Percentiles rank a stretch among this genome's conserved stretches.
Conservation (phyloP, 2,888 invertebrate species). For the Nomada ferruginata region DNA sequence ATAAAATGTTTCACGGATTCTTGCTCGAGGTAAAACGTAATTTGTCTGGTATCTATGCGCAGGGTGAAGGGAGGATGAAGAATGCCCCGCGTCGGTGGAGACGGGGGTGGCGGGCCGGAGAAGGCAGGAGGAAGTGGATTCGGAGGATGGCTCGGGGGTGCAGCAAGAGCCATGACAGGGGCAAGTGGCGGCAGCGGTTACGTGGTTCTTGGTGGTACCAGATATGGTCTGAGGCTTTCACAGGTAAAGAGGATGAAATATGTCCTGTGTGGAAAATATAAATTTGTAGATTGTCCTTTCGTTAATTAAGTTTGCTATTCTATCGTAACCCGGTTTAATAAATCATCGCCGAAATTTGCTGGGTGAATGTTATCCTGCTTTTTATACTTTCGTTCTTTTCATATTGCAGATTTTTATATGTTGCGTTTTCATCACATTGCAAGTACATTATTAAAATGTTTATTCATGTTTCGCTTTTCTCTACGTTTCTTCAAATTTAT, state of each 20-base stretch:
- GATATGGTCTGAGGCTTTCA: constrained; percentile 88
- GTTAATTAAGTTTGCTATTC: neutral
- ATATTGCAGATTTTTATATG: no score
- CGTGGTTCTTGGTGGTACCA: constrained; percentile 89
- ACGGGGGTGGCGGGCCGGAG: constrained; percentile 80
- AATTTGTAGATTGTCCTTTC: neutral
- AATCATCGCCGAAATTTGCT: neutral
- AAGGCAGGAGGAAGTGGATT: constrained; percentile 72
- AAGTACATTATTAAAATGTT: no score
- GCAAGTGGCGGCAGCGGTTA: constrained; percentile 82
- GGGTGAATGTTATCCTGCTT: neutral
- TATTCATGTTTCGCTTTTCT: no score
- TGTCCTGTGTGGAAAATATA: neutral
- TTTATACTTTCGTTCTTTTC: neutral
- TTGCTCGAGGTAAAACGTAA: neutral
- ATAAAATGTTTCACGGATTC: constrained; percentile 1
- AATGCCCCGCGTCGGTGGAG: constrained; percentile 82
- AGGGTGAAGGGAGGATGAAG: constrained; percentile 82
- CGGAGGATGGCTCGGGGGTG: constrained; percentile 80
- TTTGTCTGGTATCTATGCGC: constrained; percentile 21
- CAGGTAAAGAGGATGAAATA: constrained; percentile 72
- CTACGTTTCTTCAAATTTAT: no score
- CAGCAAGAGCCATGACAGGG: constrained; percentile 78
- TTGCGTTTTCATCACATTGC: no score
- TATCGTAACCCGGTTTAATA: neutral